Conservation (phyloP, 1,140 invertebrate genomes). For the Drosophila kikkawai region DNA sequence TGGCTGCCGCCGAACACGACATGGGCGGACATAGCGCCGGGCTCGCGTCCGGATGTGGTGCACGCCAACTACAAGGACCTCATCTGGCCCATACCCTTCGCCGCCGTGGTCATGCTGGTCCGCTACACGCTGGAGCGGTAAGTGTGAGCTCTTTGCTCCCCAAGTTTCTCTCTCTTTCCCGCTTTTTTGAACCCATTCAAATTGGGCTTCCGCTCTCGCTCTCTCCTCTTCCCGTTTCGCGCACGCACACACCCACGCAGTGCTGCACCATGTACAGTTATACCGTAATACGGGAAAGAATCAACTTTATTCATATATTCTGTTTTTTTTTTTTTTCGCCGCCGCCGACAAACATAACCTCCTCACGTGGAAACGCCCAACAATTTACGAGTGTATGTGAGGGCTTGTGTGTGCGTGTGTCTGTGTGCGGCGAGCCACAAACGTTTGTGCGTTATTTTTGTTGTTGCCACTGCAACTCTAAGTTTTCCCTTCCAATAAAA, state of each 20-base stretch:
- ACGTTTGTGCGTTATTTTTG: conserved; percentile 16
- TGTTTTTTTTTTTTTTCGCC: conserved; percentile 21
- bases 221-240: conserved; percentile 5
- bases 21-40: conserved; percentile 94
- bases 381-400: conserved; percentile 48
- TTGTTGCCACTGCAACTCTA: conserved; percentile 59
- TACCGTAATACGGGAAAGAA: conserved; percentile 24
- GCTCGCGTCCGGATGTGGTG: conserved; percentile 90
- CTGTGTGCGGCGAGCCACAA: conserved; percentile 16
- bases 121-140: conserved; percentile 93
- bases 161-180: background rate
- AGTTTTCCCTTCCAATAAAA: conserved; percentile 64
- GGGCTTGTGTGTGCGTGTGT: conserved; percentile 17
- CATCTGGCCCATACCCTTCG: conserved; percentile 92
- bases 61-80: conserved; percentile 94
- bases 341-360: conserved; percentile 71
- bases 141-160: conserved; percentile 24
- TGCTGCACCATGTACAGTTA: conserved; percentile 65
- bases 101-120: conserved; percentile 90
- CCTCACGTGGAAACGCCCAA: conserved; percentile 83
- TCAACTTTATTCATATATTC: conserved; percentile 44
- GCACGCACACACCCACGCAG: conserved; percentile 37
- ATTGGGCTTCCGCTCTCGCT: conserved; percentile 9
- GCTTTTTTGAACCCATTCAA: conserved; percentile 22
- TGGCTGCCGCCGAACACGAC: conserved; percentile 96